Evolutionary conservation across 2,888 invertebrate genomes (phyloP).

Genomic region (Lithophane leautieri): DNA sequence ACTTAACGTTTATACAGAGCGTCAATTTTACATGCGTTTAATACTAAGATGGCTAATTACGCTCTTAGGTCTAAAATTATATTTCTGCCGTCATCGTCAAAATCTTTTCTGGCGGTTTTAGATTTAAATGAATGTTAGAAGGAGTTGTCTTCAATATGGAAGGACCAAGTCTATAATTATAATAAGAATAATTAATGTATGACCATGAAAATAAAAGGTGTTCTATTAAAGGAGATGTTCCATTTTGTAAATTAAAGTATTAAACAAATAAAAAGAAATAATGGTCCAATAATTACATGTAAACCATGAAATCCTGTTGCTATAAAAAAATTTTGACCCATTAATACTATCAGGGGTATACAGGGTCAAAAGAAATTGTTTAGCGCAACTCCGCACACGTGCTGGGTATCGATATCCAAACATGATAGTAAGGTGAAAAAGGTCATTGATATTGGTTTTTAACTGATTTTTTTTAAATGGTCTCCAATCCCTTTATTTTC

Average conservation of each 20-base stretch:
- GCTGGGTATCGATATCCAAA: background rate
- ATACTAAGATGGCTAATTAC: constrained; percentile 55
- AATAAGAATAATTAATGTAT: too few relatives aligned
- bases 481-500: background rate
- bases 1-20: constrained; percentile 35
- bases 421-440: background rate
- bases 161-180: background rate
- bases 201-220: too few relatives aligned
- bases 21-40: constrained; percentile 59
- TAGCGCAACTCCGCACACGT: background rate
- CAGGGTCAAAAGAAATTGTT: background rate
- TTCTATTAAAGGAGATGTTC: too few relatives aligned
- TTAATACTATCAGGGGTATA: too few relatives aligned
- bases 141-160: too few relatives aligned
- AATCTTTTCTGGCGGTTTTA: background rate
- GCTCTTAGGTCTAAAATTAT: constrained; percentile 8
- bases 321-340: too few relatives aligned
- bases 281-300: too few relatives aligned
- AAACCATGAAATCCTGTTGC: too few relatives aligned
- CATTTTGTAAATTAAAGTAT: too few relatives aligned
- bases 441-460: background rate
- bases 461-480: too few relatives aligned
- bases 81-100: background rate
- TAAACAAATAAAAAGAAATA: too few relatives aligned
- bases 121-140: too few relatives aligned